A percentile compares a stretch with the other conserved stretches of the same genome.
These are phyloP conservation scores for Netelia melanura DNA, from an alignment of 2,888 invertebrate genomes.

Conservation along the genomic window DNA sequence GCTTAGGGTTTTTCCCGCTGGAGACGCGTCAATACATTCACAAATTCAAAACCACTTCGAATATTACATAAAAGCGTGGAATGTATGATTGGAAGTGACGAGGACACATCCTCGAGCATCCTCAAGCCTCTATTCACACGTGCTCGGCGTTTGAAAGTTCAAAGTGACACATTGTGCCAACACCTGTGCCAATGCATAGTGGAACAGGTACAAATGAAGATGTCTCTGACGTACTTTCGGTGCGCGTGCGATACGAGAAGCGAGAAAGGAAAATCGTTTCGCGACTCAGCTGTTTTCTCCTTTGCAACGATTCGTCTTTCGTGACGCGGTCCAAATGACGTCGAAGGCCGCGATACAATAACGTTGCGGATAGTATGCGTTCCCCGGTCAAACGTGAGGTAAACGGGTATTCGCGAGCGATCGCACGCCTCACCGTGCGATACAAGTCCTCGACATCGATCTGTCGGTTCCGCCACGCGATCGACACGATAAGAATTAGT, in stretches of 20 bases:
- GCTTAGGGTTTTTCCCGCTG: too few relatives aligned
- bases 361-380: slow-evolving; percentile 9
- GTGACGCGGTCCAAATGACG: slow-evolving; percentile 28
- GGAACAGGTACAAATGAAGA: not conserved
- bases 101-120: not conserved
- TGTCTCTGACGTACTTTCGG: not conserved
- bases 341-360: slow-evolving; percentile 40
- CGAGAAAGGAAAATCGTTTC: not conserved
- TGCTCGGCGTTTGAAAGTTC: not conserved
- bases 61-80: too few relatives aligned
- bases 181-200: not conserved
- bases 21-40: too few relatives aligned
- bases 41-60: not conserved
- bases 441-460: too few relatives aligned
- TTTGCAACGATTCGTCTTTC: not conserved
- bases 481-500: too few relatives aligned
- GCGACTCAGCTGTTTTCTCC: not conserved
- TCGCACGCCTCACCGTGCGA: too few relatives aligned
- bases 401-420: slow-evolving; percentile 7
- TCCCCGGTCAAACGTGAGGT: slow-evolving; percentile 8
- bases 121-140: not conserved
- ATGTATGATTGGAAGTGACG: not conserved
- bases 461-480: too few relatives aligned
- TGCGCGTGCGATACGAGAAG: not conserved
- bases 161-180: not conserved